These are phyloP conservation scores for Mugil cephalus DNA, from an alignment of 2,113 vertebrate species.

Conservation along the genomic window DNA sequence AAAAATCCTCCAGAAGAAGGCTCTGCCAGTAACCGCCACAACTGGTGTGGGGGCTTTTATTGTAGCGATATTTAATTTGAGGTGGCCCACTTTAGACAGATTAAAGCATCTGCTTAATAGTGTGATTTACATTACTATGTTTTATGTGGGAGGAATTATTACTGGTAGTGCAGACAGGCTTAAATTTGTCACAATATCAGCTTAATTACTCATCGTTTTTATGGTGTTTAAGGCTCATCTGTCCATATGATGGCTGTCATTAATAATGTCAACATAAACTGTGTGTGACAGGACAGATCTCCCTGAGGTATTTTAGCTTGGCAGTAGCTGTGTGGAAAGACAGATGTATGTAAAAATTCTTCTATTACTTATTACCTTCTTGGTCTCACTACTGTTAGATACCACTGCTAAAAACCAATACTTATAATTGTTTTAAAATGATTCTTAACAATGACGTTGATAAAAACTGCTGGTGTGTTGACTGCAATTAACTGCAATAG, in stretches of 20 bases:
- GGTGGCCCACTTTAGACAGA: conserved; percentile 31
- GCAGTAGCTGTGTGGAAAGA: too few species aligned
- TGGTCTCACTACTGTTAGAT: too few species aligned
- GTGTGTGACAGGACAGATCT: too few species aligned
- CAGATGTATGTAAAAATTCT: too few species aligned
- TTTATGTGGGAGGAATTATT: conserved; percentile 1
- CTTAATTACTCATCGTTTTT: background rate
- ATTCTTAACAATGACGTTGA: too few species aligned
- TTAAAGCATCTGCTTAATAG: conserved; percentile 7
- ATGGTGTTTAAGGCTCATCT: background rate
- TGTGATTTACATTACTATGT: background rate
- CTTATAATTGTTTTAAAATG: too few species aligned
- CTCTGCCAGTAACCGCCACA: conserved; percentile 11
- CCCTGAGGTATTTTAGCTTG: too few species aligned
- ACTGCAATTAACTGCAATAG: background rate
- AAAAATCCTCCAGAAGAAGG: conserved; percentile 15
- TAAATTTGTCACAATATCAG: background rate
- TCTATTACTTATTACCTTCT: too few species aligned
- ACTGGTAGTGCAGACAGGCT: background rate
- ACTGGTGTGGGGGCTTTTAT: conserved; percentile 18
- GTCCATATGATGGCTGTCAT: background rate
- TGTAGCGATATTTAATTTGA: conserved; percentile 33
- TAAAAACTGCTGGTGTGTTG: background rate
- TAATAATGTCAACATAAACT: background rate
- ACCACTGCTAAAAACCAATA: too few species aligned